Percentiles rank a stretch among this genome's conserved stretches.
Evolutionary conservation across 2,113 vertebrate genomes (phyloP).

Genomic region (Excalfactoria chinensis): DNA sequence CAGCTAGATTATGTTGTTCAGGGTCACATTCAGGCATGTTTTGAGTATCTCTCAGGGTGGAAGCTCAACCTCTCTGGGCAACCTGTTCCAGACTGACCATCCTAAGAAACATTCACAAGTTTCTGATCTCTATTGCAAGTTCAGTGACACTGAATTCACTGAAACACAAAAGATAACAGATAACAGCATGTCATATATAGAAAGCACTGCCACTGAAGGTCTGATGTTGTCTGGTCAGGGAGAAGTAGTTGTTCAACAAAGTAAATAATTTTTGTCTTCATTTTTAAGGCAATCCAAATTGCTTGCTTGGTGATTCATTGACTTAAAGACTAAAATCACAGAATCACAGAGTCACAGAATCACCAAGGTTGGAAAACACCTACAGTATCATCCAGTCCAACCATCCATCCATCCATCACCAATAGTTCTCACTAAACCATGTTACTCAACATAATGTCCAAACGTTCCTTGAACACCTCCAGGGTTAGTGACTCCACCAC

Average conservation of each 20-base stretch:
- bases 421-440: too few relatives aligned
- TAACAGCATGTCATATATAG: background rate
- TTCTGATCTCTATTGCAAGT: background rate
- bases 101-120: background rate
- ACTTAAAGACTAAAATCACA: background rate
- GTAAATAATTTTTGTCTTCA: background rate
- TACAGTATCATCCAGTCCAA: too few relatives aligned
- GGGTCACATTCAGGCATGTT: background rate
- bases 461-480: too few relatives aligned
- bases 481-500: too few relatives aligned
- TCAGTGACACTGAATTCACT: background rate
- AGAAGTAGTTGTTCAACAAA: background rate
- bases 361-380: too few relatives aligned
- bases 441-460: too few relatives aligned
- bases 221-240: background rate
- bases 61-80: accelerated
- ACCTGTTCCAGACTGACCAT: background rate
- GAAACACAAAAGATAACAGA: background rate
- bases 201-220: background rate
- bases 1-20: background rate
- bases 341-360: background rate
- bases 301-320: background rate
- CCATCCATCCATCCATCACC: too few relatives aligned
- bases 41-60: background rate
- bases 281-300: background rate